Conservation (phyloP, 1,140 invertebrate species). For the Drosophila trapezifrons region DNA sequence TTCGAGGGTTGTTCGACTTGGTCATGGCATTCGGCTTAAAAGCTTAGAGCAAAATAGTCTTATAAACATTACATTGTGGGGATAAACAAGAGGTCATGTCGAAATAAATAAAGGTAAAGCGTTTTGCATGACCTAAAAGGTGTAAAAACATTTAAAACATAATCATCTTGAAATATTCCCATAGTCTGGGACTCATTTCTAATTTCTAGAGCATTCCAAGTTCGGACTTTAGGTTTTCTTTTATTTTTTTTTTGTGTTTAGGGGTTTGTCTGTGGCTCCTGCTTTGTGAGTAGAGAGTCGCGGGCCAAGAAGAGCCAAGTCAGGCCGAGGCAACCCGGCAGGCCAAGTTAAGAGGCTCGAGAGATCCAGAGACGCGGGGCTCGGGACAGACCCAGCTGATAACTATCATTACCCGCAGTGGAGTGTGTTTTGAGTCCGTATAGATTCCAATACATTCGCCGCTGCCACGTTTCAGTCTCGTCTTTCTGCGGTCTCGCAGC, state of each 20-base stretch:
- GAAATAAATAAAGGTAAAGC: too few species aligned
- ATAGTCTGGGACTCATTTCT: too few species aligned
- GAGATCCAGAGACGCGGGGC: conserved; percentile 28
- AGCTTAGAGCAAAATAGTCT: not conserved
- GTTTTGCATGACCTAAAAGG: too few species aligned
- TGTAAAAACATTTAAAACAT: too few species aligned
- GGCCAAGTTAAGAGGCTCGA: conserved; percentile 27
- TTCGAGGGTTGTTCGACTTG: not conserved
- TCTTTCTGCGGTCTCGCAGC: conserved; percentile 57
- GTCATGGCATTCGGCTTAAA: not conserved
- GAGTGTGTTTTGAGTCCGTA: conserved; percentile 40
- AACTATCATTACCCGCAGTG: conserved; percentile 77
- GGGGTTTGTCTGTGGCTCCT: conserved; percentile 34
- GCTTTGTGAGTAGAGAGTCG: conserved; percentile 61
- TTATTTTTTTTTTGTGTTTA: conserved; percentile 5
- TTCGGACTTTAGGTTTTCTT: conserved; percentile 1
- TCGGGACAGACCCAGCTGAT: conserved; percentile 61
- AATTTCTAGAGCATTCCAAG: conserved; percentile 28
- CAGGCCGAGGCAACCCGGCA: not conserved
- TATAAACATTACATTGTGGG: too few species aligned
- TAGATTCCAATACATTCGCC: conserved; percentile 35
- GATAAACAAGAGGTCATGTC: too few species aligned
- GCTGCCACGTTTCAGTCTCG: conserved; percentile 38
- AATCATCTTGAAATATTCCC: too few species aligned
- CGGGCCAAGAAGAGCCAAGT: conserved; percentile 23